Evolutionary conservation across 2,888 invertebrate species (phyloP).

Genomic region (Schrankia costaestrigalis): DNA sequence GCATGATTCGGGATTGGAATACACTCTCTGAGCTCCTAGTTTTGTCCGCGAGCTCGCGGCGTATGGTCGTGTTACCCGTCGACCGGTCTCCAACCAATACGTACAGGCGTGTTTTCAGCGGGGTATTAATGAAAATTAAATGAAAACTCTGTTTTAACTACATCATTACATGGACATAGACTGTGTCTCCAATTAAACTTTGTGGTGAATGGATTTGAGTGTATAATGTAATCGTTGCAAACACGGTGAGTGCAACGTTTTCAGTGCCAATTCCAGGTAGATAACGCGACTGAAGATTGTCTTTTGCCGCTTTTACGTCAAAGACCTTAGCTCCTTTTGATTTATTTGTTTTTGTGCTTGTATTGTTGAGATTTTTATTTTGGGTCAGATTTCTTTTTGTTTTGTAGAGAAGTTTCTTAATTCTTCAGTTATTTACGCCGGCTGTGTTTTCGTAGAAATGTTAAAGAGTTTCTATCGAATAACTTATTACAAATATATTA

Average conservation of each 20-base stretch:
- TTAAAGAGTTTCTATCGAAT: too few species aligned
- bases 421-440: too few species aligned
- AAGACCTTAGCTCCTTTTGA: slow-evolving; percentile 16
- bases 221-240: slow-evolving; percentile 48
- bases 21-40: slow-evolving; percentile 57
- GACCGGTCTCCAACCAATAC: slow-evolving; percentile 27
- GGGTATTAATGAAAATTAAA: slow-evolving; percentile 67
- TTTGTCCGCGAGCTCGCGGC: slow-evolving; percentile 57
- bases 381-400: too few species aligned
- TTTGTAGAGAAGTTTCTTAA: too few species aligned
- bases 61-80: slow-evolving; percentile 42
- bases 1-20: slow-evolving; percentile 58
- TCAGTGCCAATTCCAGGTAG: slow-evolving; percentile 58
- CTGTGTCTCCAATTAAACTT: slow-evolving; percentile 43
- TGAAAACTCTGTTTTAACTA: slow-evolving; percentile 50
- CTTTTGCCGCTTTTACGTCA: slow-evolving; percentile 17
- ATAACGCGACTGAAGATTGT: slow-evolving; percentile 37
- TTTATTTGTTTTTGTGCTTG: slow-evolving; percentile 12
- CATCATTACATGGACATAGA: slow-evolving; percentile 23
- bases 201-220: slow-evolving; percentile 47
- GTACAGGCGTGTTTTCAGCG: slow-evolving; percentile 63
- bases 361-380: background rate
- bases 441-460: too few species aligned
- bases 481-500: too few species aligned
- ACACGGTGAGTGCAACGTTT: slow-evolving; percentile 55